Evolutionary conservation across 2,888 invertebrate genomes (phyloP).

Genomic region (Patella pellucida): DNA sequence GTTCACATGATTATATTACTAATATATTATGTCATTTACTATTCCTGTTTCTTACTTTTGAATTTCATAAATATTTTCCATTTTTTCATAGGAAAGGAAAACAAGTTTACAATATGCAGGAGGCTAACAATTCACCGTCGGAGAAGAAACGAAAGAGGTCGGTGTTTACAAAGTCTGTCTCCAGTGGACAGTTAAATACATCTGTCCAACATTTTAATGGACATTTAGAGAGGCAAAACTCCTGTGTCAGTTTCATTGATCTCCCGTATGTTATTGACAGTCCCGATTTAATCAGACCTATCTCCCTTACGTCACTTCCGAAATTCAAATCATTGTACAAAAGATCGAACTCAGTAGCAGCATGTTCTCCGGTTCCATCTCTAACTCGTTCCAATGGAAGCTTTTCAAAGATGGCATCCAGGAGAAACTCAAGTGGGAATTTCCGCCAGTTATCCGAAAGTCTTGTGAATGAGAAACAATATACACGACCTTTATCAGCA

Average conservation of each 20-base stretch:
- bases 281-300: not conserved
- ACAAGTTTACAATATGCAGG: no score
- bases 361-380: not conserved
- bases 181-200: not conserved
- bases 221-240: not conserved
- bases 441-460: conserved; percentile 1
- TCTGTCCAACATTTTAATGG: not conserved
- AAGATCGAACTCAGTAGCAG: not conserved
- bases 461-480: not conserved
- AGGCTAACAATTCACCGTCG: no score
- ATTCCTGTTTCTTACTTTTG: no score
- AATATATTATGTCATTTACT: no score
- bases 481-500: not conserved
- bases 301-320: not conserved
- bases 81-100: no score
- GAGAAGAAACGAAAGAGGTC: not conserved
- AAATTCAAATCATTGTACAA: not conserved
- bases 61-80: no score
- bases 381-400: not conserved
- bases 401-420: conserved; percentile 1
- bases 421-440: conserved; percentile 1
- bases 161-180: not conserved
- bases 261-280: not conserved
- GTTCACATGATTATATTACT: no score
- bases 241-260: not conserved